Evolutionary conservation across 1,140 invertebrate genomes (phyloP).

Genomic region (Idris sp.): DNA sequence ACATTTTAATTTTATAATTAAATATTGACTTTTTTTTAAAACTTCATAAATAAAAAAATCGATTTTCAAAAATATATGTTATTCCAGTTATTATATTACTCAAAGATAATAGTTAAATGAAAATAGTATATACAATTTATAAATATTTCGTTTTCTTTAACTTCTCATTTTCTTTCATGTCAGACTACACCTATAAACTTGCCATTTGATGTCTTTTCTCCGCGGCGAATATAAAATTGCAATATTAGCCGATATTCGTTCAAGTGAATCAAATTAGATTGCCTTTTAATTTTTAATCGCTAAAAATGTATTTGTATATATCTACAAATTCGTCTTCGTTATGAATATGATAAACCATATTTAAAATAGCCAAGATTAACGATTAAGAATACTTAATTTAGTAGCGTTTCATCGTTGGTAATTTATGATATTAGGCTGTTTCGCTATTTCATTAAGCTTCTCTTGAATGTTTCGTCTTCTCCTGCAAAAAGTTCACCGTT

Average conservation of each 20-base stretch:
- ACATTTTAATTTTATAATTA: too few species aligned
- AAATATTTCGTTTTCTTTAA: conserved; percentile 28
- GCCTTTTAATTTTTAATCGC: too few species aligned
- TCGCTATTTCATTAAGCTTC: too few species aligned
- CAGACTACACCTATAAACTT: conserved; percentile 36
- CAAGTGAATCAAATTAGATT: conserved; percentile 58
- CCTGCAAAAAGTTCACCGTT: conserved; percentile 29
- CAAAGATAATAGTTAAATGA: too few species aligned
- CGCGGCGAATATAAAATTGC: conserved; percentile 57
- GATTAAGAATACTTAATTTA: conserved; percentile 8
- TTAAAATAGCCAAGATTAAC: conserved; percentile 23
- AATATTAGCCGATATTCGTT: conserved; percentile 60
- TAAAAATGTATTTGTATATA: too few species aligned
- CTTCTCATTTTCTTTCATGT: conserved; percentile 7
- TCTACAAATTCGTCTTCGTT: conserved; percentile 26
- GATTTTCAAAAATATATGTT: too few species aligned
- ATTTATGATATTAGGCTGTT: conserved; percentile 16
- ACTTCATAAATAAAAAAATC: too few species aligned
- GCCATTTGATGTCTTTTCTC: conserved; percentile 56
- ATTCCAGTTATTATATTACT: too few species aligned
- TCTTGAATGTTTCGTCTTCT: too few species aligned
- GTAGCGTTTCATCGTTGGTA: conserved; percentile 1
- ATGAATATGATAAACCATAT: conserved; percentile 9
- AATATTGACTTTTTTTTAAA: too few species aligned
- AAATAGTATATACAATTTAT: too few species aligned